Percentiles rank a stretch among this genome's conserved stretches.
Evolutionary conservation across 2,888 invertebrate species (phyloP).

Genomic region (Electrophaes corylata): DNA sequence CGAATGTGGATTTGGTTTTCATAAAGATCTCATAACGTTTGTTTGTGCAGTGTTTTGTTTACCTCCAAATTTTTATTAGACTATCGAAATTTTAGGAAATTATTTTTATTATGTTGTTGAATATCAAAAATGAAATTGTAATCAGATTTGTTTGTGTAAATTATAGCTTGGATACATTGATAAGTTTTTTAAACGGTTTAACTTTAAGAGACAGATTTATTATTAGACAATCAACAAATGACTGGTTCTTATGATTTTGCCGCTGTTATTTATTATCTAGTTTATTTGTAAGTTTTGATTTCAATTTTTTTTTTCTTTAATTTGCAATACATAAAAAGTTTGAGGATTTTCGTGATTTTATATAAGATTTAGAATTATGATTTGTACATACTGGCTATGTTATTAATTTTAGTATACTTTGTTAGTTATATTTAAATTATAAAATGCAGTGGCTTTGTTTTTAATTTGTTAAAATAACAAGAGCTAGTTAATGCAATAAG

Average conservation of each 20-base stretch:
- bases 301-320: conserved; percentile 44
- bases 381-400: conserved; percentile 41
- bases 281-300: conserved; percentile 45
- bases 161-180: conserved; percentile 52
- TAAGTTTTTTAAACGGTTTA: conserved; percentile 45
- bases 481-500: background rate
- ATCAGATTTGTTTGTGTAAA: conserved; percentile 49
- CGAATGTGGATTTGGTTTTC: conserved; percentile 81
- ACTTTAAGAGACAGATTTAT: conserved; percentile 39
- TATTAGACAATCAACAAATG: conserved; percentile 53
- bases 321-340: conserved; percentile 49
- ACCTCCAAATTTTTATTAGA: conserved; percentile 81
- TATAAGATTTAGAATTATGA: conserved; percentile 42
- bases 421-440: conserved; percentile 21
- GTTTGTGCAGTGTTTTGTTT: conserved; percentile 84
- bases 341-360: conserved; percentile 57
- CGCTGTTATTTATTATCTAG: conserved; percentile 82
- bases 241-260: conserved; percentile 66
- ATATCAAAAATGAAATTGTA: conserved; percentile 51
- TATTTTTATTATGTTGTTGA: conserved; percentile 59
- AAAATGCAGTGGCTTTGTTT: conserved; percentile 5
- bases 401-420: conserved; percentile 27
- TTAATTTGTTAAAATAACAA: background rate
- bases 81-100: conserved; percentile 55
- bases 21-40: conserved; percentile 84